Base-by-base conservation (phyloP, 2,888 invertebrate species). In the Pinctada fucata region DNA sequence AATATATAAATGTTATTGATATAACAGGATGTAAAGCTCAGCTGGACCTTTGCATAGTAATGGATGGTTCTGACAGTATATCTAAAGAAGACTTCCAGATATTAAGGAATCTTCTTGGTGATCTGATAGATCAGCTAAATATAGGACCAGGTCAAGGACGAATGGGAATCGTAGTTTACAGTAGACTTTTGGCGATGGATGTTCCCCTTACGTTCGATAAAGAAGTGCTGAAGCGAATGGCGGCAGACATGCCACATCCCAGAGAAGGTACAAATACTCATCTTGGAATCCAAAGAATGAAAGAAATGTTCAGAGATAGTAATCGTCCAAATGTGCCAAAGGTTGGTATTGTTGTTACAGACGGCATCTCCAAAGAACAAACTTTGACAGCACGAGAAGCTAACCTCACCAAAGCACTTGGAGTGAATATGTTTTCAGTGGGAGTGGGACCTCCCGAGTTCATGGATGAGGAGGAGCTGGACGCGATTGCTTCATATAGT, bases 331-430 rank as follows among this genome's bases (percentile, higher is more conserved):
- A 84, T 16, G 87, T 91, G 2, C 91, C 92, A 0, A 90, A 89
- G 79, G 87, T 91, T 0, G 91, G 89, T 8, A 86, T 93, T 16
- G 91, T 93, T 3, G 88, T 93, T 48, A 92, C 93, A 2, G 93
- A 93, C 79, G 93, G 93, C 31, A 89, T 90, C 71, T 91, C 92
- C 45, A 91, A 88, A 67, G 69, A 84, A 72, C 83, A 80, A 2
- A 10, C 8, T 2, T 84, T 88, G 67, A 93, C 93, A 5, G 89
- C 90, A 10, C 80, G 80, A 31, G 89, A 91, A 64, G 91, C 93
- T 2, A 85, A 83, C 16, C 74, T 85, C 6, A 91, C 92, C 2
- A 85, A 89, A n/a, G 85, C 87, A 51, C 83, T 86, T 2, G 91
- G 91, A 45, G 90, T 92, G 49, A 88, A 90, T 76, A 87, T 93